Evolutionary conservation across 2,797 vertebrate genomes (phyloP), one percentile per base, ranked within the genome.

Genomic region (Ptychadena robeensis): DNA sequence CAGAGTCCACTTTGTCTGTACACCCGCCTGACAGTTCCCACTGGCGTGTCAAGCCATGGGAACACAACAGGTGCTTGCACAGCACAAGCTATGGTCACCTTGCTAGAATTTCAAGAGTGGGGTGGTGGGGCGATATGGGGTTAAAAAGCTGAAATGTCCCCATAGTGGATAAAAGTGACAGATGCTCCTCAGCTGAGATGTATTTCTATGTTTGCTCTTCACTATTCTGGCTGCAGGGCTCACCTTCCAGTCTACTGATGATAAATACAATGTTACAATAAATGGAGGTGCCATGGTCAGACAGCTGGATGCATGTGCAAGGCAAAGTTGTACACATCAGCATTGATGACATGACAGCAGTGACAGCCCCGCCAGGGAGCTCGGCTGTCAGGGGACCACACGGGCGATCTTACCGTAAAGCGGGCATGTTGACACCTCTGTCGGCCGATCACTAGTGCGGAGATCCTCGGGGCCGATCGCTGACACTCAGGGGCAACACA

Each of bases 321-420:
- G n/a, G 4, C 40, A 81, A 81, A 73, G 80, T 81, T 81, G 80
- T 67, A 61, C 64, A 75, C 64, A 69, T 74, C 44, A 82, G 71
- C 80, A 68, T 64, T 31, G 37, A 18, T 68, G 44, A 75, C 57
- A 34, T 12, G 57, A 27, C 35, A 76, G 25, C 4, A 12, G 18
- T 25, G 35, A 2, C 59, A 65, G 14, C 10, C 37, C 9, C 38
- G 67, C 1, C 27, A 27, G 4, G 12, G 65, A 4, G 34, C 2
- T 14, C 6, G 28, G 44, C 14, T 9, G 6, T 15, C 66, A 70
- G 30, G 63, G 7, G 40, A 61, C 3, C 34, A 68, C 11, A 27
- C 10, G 27, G 57, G 25, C 6, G 14, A 7, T 6, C 28, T 74
- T 85, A 85, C 82, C 82, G 80, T 37, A 85, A 31, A 10, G 78